Evolutionary conservation across 1,140 invertebrate genomes (phyloP).

Genomic region (Sogatella furcifera): DNA sequence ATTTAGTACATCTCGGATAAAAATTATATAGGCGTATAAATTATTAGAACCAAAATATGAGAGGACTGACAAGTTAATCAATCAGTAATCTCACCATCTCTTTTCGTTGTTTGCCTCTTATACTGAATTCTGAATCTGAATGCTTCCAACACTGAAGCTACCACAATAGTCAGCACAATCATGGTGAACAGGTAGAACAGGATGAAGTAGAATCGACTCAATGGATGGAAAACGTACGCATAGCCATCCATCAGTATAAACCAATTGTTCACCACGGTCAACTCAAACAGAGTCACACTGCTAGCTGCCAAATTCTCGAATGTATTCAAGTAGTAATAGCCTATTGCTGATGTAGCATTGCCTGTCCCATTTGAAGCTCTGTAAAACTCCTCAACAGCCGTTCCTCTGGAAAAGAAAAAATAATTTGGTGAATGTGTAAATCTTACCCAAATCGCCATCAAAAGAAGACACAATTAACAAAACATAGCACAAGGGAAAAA

Average conservation of each 20-base stretch:
- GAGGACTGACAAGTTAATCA: neutral
- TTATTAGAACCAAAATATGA: too few relatives aligned
- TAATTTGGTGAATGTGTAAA: too few relatives aligned
- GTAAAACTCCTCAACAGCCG: constrained; percentile 76
- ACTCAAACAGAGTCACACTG: constrained; percentile 76
- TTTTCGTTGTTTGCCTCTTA: constrained; percentile 65
- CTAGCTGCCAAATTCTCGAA: constrained; percentile 66
- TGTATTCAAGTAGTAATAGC: constrained; percentile 82
- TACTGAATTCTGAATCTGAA: constrained; percentile 86
- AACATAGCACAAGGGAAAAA: too few relatives aligned
- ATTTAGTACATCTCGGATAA: constrained; percentile 7
- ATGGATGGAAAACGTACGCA: constrained; percentile 52
- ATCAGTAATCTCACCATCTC: constrained; percentile 50
- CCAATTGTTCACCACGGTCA: constrained; percentile 86
- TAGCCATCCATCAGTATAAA: constrained; percentile 89
- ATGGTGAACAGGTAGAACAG: constrained; percentile 82
- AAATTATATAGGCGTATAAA: too few relatives aligned
- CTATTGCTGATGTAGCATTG: constrained; percentile 49
- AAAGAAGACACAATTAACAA: too few relatives aligned
- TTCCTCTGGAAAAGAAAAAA: constrained; percentile 59
- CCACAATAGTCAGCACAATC: constrained; percentile 84
- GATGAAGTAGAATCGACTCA: constrained; percentile 77
- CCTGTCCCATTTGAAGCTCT: constrained; percentile 40
- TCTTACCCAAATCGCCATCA: too few relatives aligned
- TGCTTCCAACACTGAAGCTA: constrained; percentile 81